Evolutionary conservation across 2,113 vertebrate species (phyloP).

Genomic region (Lanius ludovicianus): DNA sequence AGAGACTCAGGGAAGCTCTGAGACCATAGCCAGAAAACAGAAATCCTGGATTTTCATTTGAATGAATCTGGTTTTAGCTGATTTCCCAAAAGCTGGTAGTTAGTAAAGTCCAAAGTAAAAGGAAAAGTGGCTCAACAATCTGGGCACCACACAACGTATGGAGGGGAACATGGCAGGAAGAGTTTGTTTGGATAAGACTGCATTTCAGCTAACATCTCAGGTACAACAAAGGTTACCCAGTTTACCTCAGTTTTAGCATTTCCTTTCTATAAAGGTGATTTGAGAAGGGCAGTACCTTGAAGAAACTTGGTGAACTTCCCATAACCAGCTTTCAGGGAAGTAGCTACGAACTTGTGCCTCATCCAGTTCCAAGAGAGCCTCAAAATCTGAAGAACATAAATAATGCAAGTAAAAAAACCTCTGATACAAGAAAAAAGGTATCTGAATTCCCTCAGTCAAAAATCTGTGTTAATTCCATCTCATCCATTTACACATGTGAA

Average conservation of each 20-base stretch:
- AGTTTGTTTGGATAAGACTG: neutral
- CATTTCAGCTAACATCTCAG: neutral
- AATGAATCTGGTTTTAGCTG: neutral
- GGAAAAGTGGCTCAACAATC: neutral
- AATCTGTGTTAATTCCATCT: neutral
- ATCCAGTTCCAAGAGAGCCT: slow-evolving; percentile 63
- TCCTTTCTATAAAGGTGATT: neutral
- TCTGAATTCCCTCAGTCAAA: neutral
- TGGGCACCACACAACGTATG: neutral
- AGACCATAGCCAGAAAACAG: neutral
- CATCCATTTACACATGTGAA: neutral
- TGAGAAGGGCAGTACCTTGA: slow-evolving; percentile 55
- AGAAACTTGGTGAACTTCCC: slow-evolving; percentile 84
- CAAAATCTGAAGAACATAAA: slow-evolving; percentile 67
- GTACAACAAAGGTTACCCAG: neutral
- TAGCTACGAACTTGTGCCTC: slow-evolving; percentile 83
- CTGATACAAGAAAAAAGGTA: neutral
- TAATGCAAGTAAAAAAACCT: neutral
- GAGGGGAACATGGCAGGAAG: neutral
- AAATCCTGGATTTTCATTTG: neutral
- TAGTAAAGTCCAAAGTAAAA: neutral
- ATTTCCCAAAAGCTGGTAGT: neutral
- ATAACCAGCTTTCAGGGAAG: slow-evolving; percentile 96
- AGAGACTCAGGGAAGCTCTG: neutral
- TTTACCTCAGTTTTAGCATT: neutral